Evolutionary conservation across 1,140 invertebrate species (phyloP).

Genomic region (Brachionus calyciflorus): DNA sequence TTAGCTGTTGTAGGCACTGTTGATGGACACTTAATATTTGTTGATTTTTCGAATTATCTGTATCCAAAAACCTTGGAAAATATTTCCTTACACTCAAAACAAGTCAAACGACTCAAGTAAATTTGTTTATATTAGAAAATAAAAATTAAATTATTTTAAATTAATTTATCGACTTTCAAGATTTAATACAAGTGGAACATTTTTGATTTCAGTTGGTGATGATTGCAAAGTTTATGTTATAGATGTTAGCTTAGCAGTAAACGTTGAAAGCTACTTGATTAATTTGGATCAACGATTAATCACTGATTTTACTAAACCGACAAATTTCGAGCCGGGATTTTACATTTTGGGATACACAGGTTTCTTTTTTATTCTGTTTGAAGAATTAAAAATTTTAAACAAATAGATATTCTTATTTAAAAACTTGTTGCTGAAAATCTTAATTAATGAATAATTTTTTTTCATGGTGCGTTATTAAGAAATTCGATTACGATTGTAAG

Average conservation of each 20-base stretch:
- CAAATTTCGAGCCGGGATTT: neutral
- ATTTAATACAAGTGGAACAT: constrained; percentile 41
- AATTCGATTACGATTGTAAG: too few relatives aligned
- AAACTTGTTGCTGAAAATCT: neutral
- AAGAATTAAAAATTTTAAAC: too few relatives aligned
- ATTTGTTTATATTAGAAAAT: neutral
- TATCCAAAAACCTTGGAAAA: neutral
- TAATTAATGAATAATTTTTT: too few relatives aligned
- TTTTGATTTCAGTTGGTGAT: constrained; percentile 24
- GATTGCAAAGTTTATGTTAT: constrained; percentile 37
- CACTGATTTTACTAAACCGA: neutral
- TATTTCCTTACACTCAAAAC: neutral
- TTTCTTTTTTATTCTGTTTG: too few relatives aligned
- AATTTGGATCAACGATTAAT: constrained; percentile 25
- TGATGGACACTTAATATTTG: constrained; percentile 23
- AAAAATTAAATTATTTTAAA: neutral
- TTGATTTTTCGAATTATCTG: constrained; percentile 9
- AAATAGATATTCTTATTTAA: too few relatives aligned
- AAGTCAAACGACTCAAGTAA: constrained; percentile 25
- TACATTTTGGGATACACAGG: neutral
- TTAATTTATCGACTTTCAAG: neutral
- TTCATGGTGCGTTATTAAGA: too few relatives aligned
- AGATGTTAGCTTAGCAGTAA: neutral
- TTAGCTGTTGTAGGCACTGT: constrained; percentile 20
- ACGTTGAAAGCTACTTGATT: neutral